A percentile compares a stretch with the other conserved stretches of the same genome.
Evolutionary conservation across 1,140 invertebrate genomes (phyloP).

Genomic region (Ips nitidus): DNA sequence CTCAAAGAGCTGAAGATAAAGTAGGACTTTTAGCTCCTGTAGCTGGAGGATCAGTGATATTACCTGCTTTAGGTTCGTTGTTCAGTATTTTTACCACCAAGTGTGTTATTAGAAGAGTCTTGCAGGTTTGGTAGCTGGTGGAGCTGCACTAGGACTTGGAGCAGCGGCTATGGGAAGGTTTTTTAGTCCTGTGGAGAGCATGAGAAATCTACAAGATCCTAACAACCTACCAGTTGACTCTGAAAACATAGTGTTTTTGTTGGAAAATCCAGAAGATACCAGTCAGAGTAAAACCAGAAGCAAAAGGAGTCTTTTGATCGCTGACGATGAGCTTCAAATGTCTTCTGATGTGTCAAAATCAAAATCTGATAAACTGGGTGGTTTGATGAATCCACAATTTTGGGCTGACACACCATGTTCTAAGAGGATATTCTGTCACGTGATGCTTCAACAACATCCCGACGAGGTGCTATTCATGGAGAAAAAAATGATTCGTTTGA

Average conservation of each 20-base stretch:
- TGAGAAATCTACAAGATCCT: constrained; percentile 55
- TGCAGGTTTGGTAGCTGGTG: constrained; percentile 70
- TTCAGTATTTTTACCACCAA: not conserved
- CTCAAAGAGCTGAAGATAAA: constrained; percentile 65
- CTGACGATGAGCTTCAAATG: constrained; percentile 49
- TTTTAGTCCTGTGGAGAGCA: constrained; percentile 59
- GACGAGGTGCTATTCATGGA: constrained; percentile 72
- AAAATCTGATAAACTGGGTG: constrained; percentile 19
- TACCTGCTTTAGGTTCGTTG: constrained; percentile 61
- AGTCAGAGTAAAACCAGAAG: not conserved
- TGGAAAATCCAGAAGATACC: constrained; percentile 39
- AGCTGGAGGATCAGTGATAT: constrained; percentile 60
- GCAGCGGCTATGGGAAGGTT: constrained; percentile 75
- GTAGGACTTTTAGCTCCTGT: constrained; percentile 62
- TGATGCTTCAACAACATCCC: constrained; percentile 64
- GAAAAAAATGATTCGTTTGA: constrained; percentile 71
- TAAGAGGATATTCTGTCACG: constrained; percentile 73
- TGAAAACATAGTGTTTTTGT: constrained; percentile 46
- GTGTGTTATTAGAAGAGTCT: not conserved
- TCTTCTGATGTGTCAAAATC: constrained; percentile 43
- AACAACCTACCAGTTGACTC: constrained; percentile 45
- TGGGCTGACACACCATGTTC: constrained; percentile 75
- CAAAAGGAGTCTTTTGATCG: constrained; percentile 49
- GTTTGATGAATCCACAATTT: constrained; percentile 58
- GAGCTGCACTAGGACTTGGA: constrained; percentile 74